These are phyloP conservation scores for Falco peregrinus DNA, from an alignment of 2,797 vertebrate species.

Conservation along the genomic window DNA sequence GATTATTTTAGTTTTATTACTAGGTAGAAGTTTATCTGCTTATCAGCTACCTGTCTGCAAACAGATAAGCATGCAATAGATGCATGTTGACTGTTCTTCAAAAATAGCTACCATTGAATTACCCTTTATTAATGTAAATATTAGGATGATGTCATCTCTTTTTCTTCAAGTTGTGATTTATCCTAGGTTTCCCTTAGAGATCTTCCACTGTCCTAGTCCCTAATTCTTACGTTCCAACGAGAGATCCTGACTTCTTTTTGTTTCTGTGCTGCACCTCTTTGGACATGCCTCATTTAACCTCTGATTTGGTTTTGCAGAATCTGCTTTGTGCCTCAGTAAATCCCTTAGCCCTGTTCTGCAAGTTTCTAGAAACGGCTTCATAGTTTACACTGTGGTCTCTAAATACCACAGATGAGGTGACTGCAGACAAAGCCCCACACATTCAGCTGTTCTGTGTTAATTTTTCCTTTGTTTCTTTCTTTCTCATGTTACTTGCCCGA, in stretches of 20 bases:
- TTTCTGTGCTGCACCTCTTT: not conserved
- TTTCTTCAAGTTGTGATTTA: not conserved
- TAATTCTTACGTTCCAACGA: not conserved
- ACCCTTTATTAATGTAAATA: not conserved
- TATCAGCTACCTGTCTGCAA: not conserved
- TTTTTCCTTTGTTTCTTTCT: not conserved
- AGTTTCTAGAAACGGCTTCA: not conserved
- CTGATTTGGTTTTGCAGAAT: not conserved
- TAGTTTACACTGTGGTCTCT: not conserved
- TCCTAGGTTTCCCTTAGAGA: not conserved
- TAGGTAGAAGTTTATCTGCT: not conserved
- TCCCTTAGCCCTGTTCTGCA: not conserved
- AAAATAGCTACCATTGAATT: not conserved
- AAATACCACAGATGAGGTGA: not conserved
- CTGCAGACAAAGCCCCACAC: not conserved
- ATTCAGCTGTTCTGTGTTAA: not conserved
- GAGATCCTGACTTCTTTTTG: not conserved
- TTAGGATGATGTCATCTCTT: not conserved
- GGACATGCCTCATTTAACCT: not conserved
- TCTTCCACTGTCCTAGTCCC: not conserved
- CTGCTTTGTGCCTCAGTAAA: not conserved
- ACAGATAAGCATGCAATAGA: not conserved
- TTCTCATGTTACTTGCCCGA: not conserved
- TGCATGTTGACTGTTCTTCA: not conserved
- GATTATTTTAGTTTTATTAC: not conserved